Percentiles rank a stretch among this genome's conserved stretches.
Conservation (phyloP, 2,888 invertebrate genomes). For the Heliconius aoede region DNA sequence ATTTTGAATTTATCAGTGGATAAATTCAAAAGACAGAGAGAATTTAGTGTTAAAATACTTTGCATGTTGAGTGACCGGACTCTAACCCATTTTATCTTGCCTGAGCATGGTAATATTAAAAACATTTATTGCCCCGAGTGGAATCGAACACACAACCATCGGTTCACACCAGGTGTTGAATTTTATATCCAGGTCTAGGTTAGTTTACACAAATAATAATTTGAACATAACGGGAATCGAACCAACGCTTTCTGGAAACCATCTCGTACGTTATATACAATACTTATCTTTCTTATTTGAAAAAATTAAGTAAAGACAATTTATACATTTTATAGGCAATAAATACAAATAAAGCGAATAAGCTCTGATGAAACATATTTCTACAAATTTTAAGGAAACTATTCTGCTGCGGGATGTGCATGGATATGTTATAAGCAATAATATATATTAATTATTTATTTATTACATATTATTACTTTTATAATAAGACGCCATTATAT, state of each 20-base stretch:
- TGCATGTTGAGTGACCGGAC: too few species aligned
- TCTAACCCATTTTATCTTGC: neutral
- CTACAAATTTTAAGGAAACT: neutral
- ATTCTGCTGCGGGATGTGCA: constrained; percentile 2
- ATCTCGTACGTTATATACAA: too few species aligned
- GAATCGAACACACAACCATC: neutral
- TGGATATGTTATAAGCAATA: constrained; percentile 15
- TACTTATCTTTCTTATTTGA: neutral
- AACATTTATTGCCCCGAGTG: neutral
- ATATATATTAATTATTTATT: constrained; percentile 9
- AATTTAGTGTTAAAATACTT: too few species aligned
- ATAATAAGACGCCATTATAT: constrained; percentile 43
- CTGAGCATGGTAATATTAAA: neutral
- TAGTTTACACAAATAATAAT: neutral
- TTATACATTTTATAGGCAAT: neutral
- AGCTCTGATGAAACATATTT: neutral
- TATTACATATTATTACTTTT: constrained; percentile 14
- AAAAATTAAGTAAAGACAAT: too few species aligned
- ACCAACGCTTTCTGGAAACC: neutral
- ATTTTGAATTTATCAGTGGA: neutral
- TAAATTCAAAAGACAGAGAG: too few species aligned
- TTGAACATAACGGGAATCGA: neutral
- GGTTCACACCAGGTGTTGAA: neutral
- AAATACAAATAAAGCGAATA: neutral
- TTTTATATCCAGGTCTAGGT: neutral